These are phyloP conservation scores for Scaeva pyrastri DNA, from an alignment of 2,888 invertebrate species.

Conservation along the genomic window DNA sequence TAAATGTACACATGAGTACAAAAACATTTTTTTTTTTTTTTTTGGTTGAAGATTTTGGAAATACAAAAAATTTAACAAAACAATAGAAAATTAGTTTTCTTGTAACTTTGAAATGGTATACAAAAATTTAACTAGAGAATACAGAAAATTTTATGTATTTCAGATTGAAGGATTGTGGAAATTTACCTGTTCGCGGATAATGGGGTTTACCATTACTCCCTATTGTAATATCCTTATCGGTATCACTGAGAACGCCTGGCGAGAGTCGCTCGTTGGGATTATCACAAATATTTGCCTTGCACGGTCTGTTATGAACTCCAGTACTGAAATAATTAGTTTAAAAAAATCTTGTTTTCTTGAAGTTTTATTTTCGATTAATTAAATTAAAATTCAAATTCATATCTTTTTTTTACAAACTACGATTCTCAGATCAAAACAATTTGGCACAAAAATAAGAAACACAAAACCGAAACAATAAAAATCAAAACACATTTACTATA, in stretches of 20 bases:
- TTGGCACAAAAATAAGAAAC: conserved; percentile 26
- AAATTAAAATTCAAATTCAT: neutral
- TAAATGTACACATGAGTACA: conserved; percentile 63
- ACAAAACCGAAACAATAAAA: conserved; percentile 9
- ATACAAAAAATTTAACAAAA: conserved; percentile 64
- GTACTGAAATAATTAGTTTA: conserved; percentile 69
- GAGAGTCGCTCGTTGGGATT: conserved; percentile 78
- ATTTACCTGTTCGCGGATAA: conserved; percentile 77
- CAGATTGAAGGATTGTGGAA: conserved; percentile 8
- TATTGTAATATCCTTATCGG: conserved; percentile 75
- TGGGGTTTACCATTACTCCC: conserved; percentile 74
- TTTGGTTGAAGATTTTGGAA: conserved; percentile 39
- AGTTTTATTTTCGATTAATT: neutral
- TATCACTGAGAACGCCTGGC: conserved; percentile 77
- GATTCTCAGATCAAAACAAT: conserved; percentile 25
- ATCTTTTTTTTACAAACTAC: neutral
- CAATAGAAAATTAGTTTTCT: conserved; percentile 42
- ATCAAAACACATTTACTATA: conserved; percentile 43
- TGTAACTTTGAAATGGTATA: conserved; percentile 53
- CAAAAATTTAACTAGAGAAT: conserved; percentile 23
- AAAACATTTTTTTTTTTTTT: conserved; percentile 50
- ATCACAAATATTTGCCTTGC: conserved; percentile 77
- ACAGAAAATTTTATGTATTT: conserved; percentile 1
- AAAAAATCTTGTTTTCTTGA: neutral
- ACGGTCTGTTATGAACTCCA: conserved; percentile 77